Evolutionary conservation across 2,113 vertebrate genomes (phyloP).

Genomic region (Athene noctua): DNA sequence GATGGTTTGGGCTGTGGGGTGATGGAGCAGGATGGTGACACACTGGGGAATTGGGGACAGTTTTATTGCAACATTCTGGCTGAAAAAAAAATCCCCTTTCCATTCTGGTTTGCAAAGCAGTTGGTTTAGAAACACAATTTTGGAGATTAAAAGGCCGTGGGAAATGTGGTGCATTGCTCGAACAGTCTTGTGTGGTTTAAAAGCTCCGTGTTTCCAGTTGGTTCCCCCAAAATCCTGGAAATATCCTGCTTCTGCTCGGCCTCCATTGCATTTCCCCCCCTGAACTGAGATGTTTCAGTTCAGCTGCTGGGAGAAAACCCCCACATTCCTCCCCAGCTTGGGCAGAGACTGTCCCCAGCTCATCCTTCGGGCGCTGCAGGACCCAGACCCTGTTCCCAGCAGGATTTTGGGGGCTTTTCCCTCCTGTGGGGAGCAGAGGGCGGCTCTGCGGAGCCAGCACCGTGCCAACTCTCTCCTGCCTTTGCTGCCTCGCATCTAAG

Average conservation of each 20-base stretch:
- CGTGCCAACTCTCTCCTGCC: neutral
- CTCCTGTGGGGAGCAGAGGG: neutral
- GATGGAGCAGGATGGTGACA: neutral
- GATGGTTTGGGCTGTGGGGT: neutral
- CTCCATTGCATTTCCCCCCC: neutral
- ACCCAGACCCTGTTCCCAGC: neutral
- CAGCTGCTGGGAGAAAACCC: neutral
- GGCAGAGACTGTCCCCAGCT: neutral
- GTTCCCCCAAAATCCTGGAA: neutral
- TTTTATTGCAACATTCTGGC: fast-evolving
- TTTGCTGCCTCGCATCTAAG: neutral
- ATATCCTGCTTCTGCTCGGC: neutral
- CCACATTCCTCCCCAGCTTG: neutral
- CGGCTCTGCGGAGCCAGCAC: neutral
- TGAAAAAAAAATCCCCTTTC: neutral
- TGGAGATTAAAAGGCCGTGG: neutral
- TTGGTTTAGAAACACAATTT: neutral
- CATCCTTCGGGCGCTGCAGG: fast-evolving
- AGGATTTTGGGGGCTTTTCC: neutral
- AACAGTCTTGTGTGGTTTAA: neutral
- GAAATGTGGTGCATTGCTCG: fast-evolving
- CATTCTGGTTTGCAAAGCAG: fast-evolving
- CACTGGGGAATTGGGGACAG: fast-evolving
- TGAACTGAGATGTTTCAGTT: neutral
- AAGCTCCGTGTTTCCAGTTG: neutral